Percentiles rank a stretch among this genome's conserved stretches.
These are phyloP conservation scores for Aculops lycopersici DNA, from an alignment of 1,140 invertebrate genomes.

Conservation along the genomic window DNA sequence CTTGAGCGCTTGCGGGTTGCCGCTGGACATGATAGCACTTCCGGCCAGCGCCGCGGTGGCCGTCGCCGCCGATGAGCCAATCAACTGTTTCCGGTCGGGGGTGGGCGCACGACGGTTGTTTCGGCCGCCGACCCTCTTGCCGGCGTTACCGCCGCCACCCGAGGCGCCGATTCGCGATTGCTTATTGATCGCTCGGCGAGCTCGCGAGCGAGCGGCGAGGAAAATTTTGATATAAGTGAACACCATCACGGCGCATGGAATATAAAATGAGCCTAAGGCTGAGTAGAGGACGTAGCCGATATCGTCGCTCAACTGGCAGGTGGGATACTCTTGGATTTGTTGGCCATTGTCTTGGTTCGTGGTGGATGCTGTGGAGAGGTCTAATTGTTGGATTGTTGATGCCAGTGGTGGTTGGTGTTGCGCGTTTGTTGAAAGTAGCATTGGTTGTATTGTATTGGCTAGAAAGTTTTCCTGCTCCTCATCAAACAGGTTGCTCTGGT, in stretches of 20 bases:
- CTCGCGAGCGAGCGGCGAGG: slow-evolving; percentile 64
- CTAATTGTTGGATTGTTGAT: background rate
- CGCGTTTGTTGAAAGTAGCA: background rate
- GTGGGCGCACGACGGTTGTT: too few relatives aligned
- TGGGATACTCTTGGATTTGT: slow-evolving; percentile 8
- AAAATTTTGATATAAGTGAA: slow-evolving; percentile 98
- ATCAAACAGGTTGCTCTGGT: background rate
- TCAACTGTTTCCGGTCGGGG: too few relatives aligned
- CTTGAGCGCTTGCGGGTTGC: too few relatives aligned
- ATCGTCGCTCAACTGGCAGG: slow-evolving; percentile 36
- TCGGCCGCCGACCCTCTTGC: too few relatives aligned
- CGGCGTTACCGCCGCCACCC: slow-evolving; percentile 1
- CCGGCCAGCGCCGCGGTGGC: too few relatives aligned
- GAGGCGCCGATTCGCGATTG: slow-evolving; percentile 1
- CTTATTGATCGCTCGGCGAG: slow-evolving; percentile 27
- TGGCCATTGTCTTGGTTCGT: background rate
- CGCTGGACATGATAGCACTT: too few relatives aligned
- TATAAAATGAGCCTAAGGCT: slow-evolving; percentile 86
- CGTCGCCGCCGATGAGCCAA: too few relatives aligned
- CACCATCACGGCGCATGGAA: slow-evolving; percentile 91
- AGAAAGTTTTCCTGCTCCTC: background rate
- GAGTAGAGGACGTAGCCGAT: slow-evolving; percentile 91
- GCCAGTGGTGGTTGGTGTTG: background rate
- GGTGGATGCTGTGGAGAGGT: background rate
- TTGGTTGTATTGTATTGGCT: background rate